Evolutionary conservation across 1,140 invertebrate genomes (phyloP), one percentile per base, ranked within the genome.

Genomic region (Calycopis cecrops): DNA sequence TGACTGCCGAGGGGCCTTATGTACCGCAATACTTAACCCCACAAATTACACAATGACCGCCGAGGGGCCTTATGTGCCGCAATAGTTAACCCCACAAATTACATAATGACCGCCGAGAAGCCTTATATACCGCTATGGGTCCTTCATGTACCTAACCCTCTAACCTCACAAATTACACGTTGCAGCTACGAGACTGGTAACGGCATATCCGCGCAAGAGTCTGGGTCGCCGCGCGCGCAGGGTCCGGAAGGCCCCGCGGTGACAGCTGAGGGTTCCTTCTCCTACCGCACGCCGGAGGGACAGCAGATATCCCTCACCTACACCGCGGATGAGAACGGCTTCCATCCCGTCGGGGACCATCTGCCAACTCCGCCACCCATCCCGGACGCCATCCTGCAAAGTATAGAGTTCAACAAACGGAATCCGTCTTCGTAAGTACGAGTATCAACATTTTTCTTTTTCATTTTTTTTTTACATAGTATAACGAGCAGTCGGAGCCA

Each of bases 301-400:
- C 87, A 92, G 33, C 85, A 91, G 48, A 90, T 94, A 57, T 88
- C 89, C 0, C 74, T 96, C 12, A 90, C 90, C 2, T 96, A 96
- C 88, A 91, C 92, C 10, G 94, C 94, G 14, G 94, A 95, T 68
- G 93, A 95, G 71, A 92, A 93, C 52, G 94, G 94, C 9, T 96
- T 94, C 84, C 91, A 91, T 58, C 92, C 93, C 0, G 76, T 90
- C 59, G 93, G 94, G 33, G 91, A 90, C 11, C 93, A 94, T 71
- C 76, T 95, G 21, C 94, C 94, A n/a, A 94, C 93, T 0, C 92
- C 94, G 7, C 94, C 94, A 0, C 93, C 93, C 42, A 92, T 94
- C 65, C 93, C 93, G 34, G 89, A 85, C 61, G 88, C 73, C 54
- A 89, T 79, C 60, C 80, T 73, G 56, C 80, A 72, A 55, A 74